Evolutionary conservation across 2,113 vertebrate species (phyloP), one percentile per base, ranked within the genome.

Genomic region (Callorhinus ursinus): DNA sequence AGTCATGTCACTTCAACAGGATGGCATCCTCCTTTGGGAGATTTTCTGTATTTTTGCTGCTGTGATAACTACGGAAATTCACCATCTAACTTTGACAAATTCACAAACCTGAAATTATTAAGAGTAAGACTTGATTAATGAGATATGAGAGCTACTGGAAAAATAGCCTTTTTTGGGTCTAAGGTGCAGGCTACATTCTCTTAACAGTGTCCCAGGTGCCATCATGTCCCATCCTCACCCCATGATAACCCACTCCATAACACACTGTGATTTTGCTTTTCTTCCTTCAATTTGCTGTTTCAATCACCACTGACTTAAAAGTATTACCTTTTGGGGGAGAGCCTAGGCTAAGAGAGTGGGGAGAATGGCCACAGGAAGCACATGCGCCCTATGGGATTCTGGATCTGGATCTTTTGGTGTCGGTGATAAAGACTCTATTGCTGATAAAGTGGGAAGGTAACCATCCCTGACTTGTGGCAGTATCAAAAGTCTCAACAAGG

Each of bases 391-490:
- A 18, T 72, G 21, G 11, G 12, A 36, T 55, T 91, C 55, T 94
- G 15, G 33, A 39, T 49, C 57, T 57, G 18, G 24, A 42, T 53
- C 7, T 71, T 91, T 21, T 12, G 21, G 6, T 83, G 61, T 55
- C 42, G n/a, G 1, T 33, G 13, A 53, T 5, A 46, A 90, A 12
- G 4, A 24, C 31, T 1, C 19, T 57, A 21, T 31, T n/a, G 39
- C 46, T 82, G 18, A 15, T 28, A 71, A 46, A 72, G 5, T 49
- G 19, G 33, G 53, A 55, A 21, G 1, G 14, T n/a, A 12, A 55
- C 10, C 55, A 46, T 19, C 9, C 0, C 24, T 9, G 19, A 39
- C 24, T n/a, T 55, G 2, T 28, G 2, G 7, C 31, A 33, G 1
- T 28, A 36, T 46, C 33, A 76, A n/a, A 74, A 15, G 10, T 31